Conservation (phyloP, 2,888 invertebrate species). For the Caenorhabditis plicata region DNA sequence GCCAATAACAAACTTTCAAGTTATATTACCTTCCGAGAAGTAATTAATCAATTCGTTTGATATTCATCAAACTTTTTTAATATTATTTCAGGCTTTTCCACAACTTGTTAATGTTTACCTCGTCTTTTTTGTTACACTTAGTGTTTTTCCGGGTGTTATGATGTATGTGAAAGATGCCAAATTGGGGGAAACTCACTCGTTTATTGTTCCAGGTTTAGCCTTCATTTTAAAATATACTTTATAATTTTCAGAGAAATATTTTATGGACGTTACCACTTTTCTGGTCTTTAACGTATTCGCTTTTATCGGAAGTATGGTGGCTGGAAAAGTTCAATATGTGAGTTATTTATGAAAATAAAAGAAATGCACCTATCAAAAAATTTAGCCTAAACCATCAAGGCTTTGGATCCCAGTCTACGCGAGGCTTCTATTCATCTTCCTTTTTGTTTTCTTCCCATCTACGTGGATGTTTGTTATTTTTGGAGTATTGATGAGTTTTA, state of each 20-base stretch:
- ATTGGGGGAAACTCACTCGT: slow-evolving; percentile 7
- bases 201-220: slow-evolving; percentile 20
- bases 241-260: slow-evolving; percentile 22
- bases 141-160: slow-evolving; percentile 83
- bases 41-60: too few species aligned
- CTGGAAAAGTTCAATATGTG: slow-evolving; percentile 68
- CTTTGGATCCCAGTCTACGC: too few species aligned
- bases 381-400: too few species aligned
- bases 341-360: slow-evolving; percentile 1
- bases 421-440: too few species aligned
- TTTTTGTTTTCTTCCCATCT: too few species aligned
- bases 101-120: slow-evolving; percentile 89
- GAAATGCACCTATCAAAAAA: too few species aligned
- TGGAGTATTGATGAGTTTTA: too few species aligned
- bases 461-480: too few species aligned
- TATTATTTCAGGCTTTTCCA: slow-evolving; percentile 71
- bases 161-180: slow-evolving; percentile 18
- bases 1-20: slow-evolving; percentile 26
- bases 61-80: too few species aligned
- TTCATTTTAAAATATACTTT: too few species aligned
- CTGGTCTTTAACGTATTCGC: slow-evolving; percentile 90
- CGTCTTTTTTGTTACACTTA: slow-evolving; percentile 85
- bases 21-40: too few species aligned
- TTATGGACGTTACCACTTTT: slow-evolving; percentile 77
- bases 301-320: slow-evolving; percentile 84